Base-by-base conservation (phyloP, 2,888 invertebrate species). In the Ariolimax columbianus region DNA sequence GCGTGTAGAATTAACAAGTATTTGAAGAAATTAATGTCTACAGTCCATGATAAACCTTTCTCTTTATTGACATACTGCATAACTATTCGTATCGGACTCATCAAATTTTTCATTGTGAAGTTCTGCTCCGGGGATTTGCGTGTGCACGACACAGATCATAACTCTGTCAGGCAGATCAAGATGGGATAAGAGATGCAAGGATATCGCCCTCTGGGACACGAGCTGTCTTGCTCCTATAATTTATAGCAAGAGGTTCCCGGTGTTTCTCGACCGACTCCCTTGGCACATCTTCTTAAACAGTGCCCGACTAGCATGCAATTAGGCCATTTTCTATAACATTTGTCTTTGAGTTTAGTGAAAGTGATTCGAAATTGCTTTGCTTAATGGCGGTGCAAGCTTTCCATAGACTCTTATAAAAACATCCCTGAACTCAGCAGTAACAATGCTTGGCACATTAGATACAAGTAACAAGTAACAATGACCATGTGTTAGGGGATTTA, bases 71-170 rank as follows among this genome's bases (percentile, higher is more conserved):
- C 68, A 36, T 2, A 36, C 0, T 33, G 14, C 14, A 68, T 68
- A 36, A 19, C 36, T 36, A 9, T 68, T 68, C 9, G 9, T 68
- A 36, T 23, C 9, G 36, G 14, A 14, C 4, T 19, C 30, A 68
- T 33, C 23, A 6, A 68, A 68, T 68, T 14, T 36, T 68, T 68
- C 36, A 68, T 36, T 68, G 19, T 19, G 14, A 33, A 68, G 36
- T 68, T 33, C 23, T 33, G 36, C 68, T 36, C 36, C 68, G 11
- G 68, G 36, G 68, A 68, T 36, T 6, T 36, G 68, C 68, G 36
- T 68, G 68, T 38, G 38, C 68, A 68, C 33, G 68, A 68, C 36
- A 68, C 68, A 36, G 68, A 68, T 68, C 55, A 36, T 36, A 68
- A 36, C 2, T 11, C 68, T 68, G 33, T 68, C 36, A 36, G 68